These are phyloP conservation scores for Stegodyphus mimosarum DNA, from an alignment of 1,140 invertebrate genomes.

Conservation along the genomic window DNA sequence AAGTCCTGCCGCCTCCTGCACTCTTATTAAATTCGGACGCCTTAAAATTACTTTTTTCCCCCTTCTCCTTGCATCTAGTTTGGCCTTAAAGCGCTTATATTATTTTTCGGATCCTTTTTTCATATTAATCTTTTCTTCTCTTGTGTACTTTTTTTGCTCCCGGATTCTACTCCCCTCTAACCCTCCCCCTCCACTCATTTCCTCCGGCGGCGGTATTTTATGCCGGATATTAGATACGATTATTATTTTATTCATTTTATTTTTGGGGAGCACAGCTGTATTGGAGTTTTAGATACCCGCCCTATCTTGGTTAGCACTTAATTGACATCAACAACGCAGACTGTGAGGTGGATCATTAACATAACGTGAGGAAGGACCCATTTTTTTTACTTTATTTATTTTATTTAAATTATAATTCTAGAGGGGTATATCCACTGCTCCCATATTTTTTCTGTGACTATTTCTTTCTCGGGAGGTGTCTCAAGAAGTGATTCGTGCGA, in stretches of 20 bases:
- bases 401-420: neutral
- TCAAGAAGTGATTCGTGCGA: neutral
- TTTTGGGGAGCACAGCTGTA: constrained; percentile 48
- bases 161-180: no score
- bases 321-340: constrained; percentile 53
- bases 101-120: constrained; percentile 55
- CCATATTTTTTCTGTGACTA: neutral
- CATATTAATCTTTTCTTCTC: constrained; percentile 55
- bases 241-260: constrained; percentile 59
- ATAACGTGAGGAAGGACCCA: constrained; percentile 13
- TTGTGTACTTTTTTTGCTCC: constrained; percentile 20
- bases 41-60: constrained; percentile 55
- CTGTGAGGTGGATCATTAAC: constrained; percentile 41
- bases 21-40: constrained; percentile 58
- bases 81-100: constrained; percentile 22
- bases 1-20: constrained; percentile 29
- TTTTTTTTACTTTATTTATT: neutral
- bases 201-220: constrained; percentile 48
- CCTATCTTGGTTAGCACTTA: constrained; percentile 54
- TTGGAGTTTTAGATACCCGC: constrained; percentile 53
- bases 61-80: constrained; percentile 9
- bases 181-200: neutral
- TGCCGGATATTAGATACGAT: constrained; percentile 57
- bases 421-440: constrained; percentile 5
- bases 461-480: neutral